Base-by-base conservation (phyloP, 2,888 invertebrate species). In the Ditula angustiorana region DNA sequence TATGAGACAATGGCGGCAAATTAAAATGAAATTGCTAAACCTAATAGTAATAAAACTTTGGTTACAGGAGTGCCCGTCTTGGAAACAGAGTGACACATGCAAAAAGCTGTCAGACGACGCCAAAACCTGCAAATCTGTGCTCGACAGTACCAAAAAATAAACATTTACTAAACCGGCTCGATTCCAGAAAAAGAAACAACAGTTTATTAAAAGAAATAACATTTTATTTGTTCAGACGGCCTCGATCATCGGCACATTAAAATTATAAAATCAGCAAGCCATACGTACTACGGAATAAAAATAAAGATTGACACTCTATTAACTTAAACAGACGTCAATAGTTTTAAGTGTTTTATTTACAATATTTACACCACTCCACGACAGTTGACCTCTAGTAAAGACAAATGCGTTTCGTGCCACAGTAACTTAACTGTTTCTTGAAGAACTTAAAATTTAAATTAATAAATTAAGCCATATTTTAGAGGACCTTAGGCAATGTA, bases 141-240 rank as follows among this genome's bases (percentile, higher is more conserved):
- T 71, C 57, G 53, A 61, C 37, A 37, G 37, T 16, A 2, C 16
- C 53, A 55, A 47, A 57, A 30, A 16, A 21, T 50, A 21, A 49
- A 28, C 47, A 41, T 21, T 8, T 19, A 23, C 44, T 5, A 4
- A 23, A 8, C n/a, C 33, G 13, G n/a, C 23, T 7, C 5, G 2
- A 7, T 13, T 35, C 35, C 5, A 30, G 33, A 24, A 62, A 64
- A 78, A 76, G 76, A 75, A 82, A 80, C 72, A 69, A 76, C 30
- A 50, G 52, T 61, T 13, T 83, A 73, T 76, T 80, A 86, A 84
- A 89, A 88, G 88, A 90, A 90, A 88, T 90, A 90, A 86, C 84
- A 77, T 85, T 89, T 87, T 86, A 68, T 82, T 88, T 87, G 87
- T 86, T 87, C 85, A 77, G 78, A 77, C 77, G 80, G 78, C 82